These are phyloP conservation scores for Bothrops jararaca DNA, from an alignment of 2,113 vertebrate species.

Conservation along the genomic window DNA sequence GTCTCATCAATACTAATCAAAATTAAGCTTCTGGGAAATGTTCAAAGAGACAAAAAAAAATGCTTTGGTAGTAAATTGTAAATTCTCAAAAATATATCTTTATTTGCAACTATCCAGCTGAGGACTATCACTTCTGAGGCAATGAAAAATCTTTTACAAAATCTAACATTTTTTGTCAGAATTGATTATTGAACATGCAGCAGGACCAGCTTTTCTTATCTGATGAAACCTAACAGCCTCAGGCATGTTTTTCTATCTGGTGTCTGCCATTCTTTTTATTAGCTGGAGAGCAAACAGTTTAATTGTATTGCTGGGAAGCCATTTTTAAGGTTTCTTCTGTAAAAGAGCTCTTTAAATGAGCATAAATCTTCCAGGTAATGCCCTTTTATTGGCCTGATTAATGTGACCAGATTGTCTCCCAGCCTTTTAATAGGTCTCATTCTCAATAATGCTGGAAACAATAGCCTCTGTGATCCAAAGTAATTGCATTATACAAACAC, in stretches of 20 bases:
- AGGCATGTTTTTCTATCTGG: neutral
- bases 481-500: rapidly evolving
- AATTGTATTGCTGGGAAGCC: slow-evolving; percentile 4
- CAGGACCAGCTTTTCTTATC: neutral
- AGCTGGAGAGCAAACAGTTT: slow-evolving; percentile 22
- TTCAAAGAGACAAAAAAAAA: neutral
- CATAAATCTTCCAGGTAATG: neutral
- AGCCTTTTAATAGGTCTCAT: slow-evolving; percentile 16
- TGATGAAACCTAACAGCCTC: slow-evolving; percentile 9
- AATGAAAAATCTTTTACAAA: neutral
- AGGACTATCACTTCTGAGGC: neutral
- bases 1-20: neutral
- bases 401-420: slow-evolving; percentile 19
- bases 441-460: neutral
- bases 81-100: neutral
- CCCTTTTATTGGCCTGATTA: slow-evolving; percentile 31
- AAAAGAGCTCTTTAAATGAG: slow-evolving; percentile 29
- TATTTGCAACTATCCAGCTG: neutral
- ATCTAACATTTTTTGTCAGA: neutral
- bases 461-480: neutral
- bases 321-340: slow-evolving; percentile 26
- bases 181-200: rapidly evolving
- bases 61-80: neutral
- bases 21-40: neutral
- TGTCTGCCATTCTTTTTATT: slow-evolving; percentile 30